These are phyloP conservation scores for Alosa sapidissima DNA, from an alignment of 2,797 vertebrate species.

Conservation along the genomic window DNA sequence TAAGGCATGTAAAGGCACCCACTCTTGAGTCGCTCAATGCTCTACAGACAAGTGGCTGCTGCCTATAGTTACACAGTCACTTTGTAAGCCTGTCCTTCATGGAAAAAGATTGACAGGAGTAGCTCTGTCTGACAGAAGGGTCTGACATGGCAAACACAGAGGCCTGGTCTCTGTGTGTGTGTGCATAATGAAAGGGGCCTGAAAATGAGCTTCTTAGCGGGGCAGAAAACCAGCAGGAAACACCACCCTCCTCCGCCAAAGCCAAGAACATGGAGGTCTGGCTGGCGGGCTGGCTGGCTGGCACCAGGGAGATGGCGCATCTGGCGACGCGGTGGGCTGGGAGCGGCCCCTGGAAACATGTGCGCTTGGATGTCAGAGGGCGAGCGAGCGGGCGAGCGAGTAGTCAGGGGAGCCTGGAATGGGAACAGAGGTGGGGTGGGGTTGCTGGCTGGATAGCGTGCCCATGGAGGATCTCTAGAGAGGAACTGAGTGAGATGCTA, in stretches of 20 bases:
- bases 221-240: constrained; percentile 32
- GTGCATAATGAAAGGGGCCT: constrained; percentile 18
- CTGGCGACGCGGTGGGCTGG: constrained; percentile 33
- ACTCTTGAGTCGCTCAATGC: neutral
- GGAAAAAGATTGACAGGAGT: constrained; percentile 2
- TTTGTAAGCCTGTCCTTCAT: neutral
- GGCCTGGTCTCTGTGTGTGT: neutral
- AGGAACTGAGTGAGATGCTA: constrained; percentile 11
- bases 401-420: neutral
- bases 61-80: neutral
- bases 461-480: neutral
- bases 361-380: constrained; percentile 37
- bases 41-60: neutral
- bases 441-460: constrained; percentile 21
- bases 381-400: constrained; percentile 29
- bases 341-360: constrained; percentile 26
- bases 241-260: neutral
- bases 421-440: neutral
- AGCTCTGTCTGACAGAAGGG: neutral
- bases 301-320: constrained; percentile 29
- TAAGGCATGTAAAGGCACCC: neutral
- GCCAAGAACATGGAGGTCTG: constrained; percentile 45
- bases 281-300: constrained; percentile 35
- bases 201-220: constrained; percentile 23
- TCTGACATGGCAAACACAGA: neutral